phyloP scores from a whole-genome alignment of 2,797 vertebrate species.

The Epinephelus malabaricus region DNA sequence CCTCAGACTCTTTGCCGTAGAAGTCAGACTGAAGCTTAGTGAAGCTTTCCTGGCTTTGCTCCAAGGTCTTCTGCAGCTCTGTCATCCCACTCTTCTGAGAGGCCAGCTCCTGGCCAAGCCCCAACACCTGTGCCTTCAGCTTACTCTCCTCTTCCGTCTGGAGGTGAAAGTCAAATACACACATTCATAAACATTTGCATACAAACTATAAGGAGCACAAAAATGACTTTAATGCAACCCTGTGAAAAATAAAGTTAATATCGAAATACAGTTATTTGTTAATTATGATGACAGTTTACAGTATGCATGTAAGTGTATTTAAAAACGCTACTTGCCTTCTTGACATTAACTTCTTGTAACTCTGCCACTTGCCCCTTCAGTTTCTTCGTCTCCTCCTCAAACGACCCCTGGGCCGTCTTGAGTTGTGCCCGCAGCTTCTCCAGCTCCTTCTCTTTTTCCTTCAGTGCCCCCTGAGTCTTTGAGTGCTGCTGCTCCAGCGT shows the following conservation, averaged over 20 bases:
- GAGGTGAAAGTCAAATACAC: constrained; percentile 17
- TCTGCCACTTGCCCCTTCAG: constrained; percentile 87
- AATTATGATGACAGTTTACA: neutral
- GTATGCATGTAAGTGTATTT: no score
- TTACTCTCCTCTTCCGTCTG: constrained; percentile 90
- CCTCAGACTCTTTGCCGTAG: constrained; percentile 96
- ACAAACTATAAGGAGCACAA: neutral
- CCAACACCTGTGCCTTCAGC: constrained; percentile 86
- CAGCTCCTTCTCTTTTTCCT: constrained; percentile 88
- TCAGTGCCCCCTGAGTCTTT: constrained; percentile 86
- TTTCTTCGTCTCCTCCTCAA: constrained; percentile 89
- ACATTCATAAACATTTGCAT: neutral
- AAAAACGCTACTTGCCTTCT: constrained; percentile 85
- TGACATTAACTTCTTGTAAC: constrained; percentile 84
- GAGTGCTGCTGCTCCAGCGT: constrained; percentile 84
- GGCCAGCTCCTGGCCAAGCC: constrained; percentile 86
- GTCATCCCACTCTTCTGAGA: constrained; percentile 84
- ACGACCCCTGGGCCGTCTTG: constrained; percentile 86
- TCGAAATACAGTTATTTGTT: neutral
- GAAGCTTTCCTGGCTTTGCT: constrained; percentile 85
- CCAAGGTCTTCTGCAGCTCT: constrained; percentile 86
- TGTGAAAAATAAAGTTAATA: neutral
- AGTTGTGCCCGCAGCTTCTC: constrained; percentile 88
- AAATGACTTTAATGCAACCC: neutral
- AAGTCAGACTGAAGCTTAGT: constrained; percentile 91